Evolutionary conservation across 1,140 invertebrate genomes (phyloP).

Genomic region (Pantala flavescens): DNA sequence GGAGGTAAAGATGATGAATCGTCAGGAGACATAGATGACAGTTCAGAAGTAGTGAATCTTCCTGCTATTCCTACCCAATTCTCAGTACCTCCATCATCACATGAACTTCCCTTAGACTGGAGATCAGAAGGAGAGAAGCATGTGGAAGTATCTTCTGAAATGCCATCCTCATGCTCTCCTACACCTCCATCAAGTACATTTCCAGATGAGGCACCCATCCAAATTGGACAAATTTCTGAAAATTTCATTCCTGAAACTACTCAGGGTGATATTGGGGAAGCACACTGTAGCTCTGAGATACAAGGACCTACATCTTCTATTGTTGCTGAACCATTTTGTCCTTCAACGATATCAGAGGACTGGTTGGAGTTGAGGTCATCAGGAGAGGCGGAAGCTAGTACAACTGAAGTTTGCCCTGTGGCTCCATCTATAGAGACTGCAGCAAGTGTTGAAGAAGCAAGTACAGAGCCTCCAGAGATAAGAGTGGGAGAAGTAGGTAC

Average conservation of each 20-base stretch:
- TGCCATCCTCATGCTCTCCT: background rate
- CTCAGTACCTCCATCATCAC: background rate
- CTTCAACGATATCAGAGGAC: background rate
- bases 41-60: background rate
- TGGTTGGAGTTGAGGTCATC: background rate
- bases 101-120: background rate
- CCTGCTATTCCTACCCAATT: background rate
- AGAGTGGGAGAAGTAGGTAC: background rate
- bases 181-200: background rate
- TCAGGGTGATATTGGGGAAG: background rate
- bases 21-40: background rate
- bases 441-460: background rate
- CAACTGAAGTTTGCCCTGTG: background rate
- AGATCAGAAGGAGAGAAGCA: background rate
- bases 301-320: background rate
- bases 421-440: background rate
- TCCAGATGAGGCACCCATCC: background rate
- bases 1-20: background rate
- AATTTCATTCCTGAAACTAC: conserved; percentile 7
- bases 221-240: background rate
- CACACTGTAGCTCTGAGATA: background rate
- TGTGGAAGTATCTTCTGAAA: background rate
- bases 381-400: background rate
- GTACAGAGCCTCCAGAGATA: background rate
- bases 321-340: background rate